A percentile compares a stretch with the other conserved stretches of the same genome.
Conservation (phyloP, 1,140 invertebrate genomes). For the Diorhabda elongata region DNA sequence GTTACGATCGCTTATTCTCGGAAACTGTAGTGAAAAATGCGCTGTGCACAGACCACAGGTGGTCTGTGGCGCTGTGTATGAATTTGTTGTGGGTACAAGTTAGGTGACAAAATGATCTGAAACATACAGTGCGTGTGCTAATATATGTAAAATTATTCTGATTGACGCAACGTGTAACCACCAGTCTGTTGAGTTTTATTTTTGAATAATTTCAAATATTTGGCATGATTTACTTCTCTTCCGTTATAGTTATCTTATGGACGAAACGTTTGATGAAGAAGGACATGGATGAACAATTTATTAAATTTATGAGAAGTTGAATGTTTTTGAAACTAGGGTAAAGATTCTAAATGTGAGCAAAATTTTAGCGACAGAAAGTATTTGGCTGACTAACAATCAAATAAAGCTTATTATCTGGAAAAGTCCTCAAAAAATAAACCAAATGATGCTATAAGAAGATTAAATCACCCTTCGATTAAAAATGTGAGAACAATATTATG, state of each 20-base stretch:
- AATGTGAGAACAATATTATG: conserved; percentile 1
- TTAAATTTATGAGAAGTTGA: neutral
- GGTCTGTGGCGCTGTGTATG: too few species aligned
- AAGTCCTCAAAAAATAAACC: neutral
- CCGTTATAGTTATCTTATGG: neutral
- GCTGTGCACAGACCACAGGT: too few species aligned
- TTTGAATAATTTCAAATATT: conserved; percentile 1
- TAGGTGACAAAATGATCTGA: conserved; percentile 7
- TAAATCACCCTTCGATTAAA: neutral
- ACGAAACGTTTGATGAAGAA: conserved; percentile 7
- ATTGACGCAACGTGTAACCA: neutral
- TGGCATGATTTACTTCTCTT: neutral
- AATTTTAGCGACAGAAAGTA: neutral
- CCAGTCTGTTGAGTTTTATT: neutral
- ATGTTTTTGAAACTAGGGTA: neutral
- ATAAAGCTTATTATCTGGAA: too few species aligned
- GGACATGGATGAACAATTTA: neutral
- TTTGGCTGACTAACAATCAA: neutral
- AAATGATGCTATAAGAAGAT: neutral
- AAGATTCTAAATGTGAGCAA: neutral
- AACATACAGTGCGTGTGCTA: neutral
- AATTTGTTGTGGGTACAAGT: neutral
- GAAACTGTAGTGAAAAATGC: too few species aligned
- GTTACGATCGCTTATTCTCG: too few species aligned
- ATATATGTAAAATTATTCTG: neutral